A percentile compares a stretch with the other conserved stretches of the same genome.
phyloP scores from a whole-genome alignment of 2,113 vertebrate genomes.

The Neomonachus schauinslandi region DNA sequence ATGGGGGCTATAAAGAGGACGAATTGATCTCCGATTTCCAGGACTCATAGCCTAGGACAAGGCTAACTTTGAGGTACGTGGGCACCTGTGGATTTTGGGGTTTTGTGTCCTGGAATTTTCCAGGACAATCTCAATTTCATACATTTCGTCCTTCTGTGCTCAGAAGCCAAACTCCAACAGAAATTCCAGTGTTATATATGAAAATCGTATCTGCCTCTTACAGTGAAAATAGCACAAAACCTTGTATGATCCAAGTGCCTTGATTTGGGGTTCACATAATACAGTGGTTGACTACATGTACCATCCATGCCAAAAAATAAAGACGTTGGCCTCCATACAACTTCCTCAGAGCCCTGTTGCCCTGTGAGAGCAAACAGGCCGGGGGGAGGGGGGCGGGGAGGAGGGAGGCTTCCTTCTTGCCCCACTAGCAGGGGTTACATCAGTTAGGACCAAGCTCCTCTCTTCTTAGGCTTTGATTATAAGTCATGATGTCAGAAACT shows the following conservation, averaged over 20 bases:
- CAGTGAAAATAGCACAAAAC: not conserved
- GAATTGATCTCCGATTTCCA: not conserved
- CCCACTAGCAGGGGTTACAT: not conserved
- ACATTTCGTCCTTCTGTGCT: not conserved
- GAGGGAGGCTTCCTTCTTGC: not conserved
- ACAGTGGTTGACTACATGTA: not conserved
- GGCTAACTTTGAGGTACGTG: not conserved
- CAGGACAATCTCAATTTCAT: not conserved
- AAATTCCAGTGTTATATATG: not conserved
- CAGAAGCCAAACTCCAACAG: not conserved
- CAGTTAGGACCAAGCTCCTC: not conserved
- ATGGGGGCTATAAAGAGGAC: not conserved
- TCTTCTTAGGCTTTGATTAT: not conserved
- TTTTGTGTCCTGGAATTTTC: not conserved
- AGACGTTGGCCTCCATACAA: not conserved
- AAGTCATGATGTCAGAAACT: not conserved
- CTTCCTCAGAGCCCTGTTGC: not conserved
- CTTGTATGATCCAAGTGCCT: not conserved
- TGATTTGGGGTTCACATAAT: not conserved
- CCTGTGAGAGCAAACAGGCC: not conserved
- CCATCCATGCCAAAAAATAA: not conserved
- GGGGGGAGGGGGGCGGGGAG: accelerated
- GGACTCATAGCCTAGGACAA: not conserved
- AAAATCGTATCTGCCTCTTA: not conserved
- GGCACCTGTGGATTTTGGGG: not conserved